A percentile compares a stretch with the other conserved stretches of the same genome.
Evolutionary conservation across 2,888 invertebrate genomes (phyloP).

Genomic region (Sphaerophoria taeniata): DNA sequence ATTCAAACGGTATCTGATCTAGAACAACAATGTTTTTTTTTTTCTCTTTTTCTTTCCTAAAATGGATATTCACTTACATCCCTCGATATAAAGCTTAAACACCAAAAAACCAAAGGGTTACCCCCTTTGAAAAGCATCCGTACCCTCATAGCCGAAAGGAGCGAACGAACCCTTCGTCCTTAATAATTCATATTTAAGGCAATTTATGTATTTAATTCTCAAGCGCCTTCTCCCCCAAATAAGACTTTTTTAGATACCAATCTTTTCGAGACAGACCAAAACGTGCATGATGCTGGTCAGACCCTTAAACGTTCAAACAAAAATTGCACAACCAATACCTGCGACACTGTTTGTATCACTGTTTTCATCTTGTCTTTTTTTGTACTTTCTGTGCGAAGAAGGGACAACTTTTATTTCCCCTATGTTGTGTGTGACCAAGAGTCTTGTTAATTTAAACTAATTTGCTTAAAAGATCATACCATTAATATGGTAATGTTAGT

Average conservation of each 20-base stretch:
- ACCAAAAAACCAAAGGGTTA: background rate
- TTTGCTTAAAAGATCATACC: conserved; percentile 68
- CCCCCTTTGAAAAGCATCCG: background rate
- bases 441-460: conserved; percentile 68
- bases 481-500: conserved; percentile 70
- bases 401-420: conserved; percentile 37
- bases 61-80: background rate
- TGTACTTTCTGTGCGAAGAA: background rate
- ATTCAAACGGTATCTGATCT: background rate
- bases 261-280: conserved; percentile 14
- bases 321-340: conserved; percentile 20
- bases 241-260: conserved; percentile 13
- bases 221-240: background rate
- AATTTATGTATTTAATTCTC: conserved; percentile 30
- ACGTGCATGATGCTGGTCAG: conserved; percentile 1
- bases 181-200: conserved; percentile 31
- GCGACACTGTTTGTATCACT: conserved; percentile 7
- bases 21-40: background rate
- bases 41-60: background rate
- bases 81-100: background rate
- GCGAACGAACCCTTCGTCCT: background rate
- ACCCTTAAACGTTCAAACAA: background rate
- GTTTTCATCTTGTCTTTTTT: conserved; percentile 26
- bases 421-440: conserved; percentile 47
- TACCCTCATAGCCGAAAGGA: background rate